Evolutionary conservation across 2,113 vertebrate genomes (phyloP).

Genomic region (Syngnathus floridae): DNA sequence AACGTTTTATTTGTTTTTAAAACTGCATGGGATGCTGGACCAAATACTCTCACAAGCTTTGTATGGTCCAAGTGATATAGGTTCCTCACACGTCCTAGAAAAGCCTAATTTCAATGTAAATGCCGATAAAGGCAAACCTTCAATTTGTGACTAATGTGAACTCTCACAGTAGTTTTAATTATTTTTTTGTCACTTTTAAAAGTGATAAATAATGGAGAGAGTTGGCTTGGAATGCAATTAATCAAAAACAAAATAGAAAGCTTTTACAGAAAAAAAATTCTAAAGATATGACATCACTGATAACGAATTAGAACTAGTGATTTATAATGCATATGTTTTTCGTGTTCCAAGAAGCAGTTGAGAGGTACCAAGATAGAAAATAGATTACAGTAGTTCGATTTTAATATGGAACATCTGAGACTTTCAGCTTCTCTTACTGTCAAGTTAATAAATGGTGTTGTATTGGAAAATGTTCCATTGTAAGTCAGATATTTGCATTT

Average conservation of each 20-base stretch:
- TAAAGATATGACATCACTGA: not conserved
- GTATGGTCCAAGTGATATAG: not conserved
- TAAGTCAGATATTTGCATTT: not conserved
- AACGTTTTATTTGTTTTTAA: not conserved
- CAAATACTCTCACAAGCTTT: not conserved
- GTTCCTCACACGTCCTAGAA: not conserved
- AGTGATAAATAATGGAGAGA: not conserved
- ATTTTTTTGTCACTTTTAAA: not conserved
- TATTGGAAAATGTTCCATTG: not conserved
- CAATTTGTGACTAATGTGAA: not conserved
- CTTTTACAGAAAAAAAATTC: not conserved
- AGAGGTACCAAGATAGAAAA: not conserved
- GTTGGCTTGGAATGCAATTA: not conserved
- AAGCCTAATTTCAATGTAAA: not conserved
- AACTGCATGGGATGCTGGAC: not conserved
- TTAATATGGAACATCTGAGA: not conserved
- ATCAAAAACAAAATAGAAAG: not conserved
- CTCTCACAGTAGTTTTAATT: not conserved
- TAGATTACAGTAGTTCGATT: not conserved
- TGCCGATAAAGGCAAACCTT: not conserved
- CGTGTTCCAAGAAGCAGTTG: not conserved
- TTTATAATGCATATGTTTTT: not conserved
- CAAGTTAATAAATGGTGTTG: not conserved
- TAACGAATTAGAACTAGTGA: not conserved
- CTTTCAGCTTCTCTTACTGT: constrained; percentile 2